phyloP scores from a whole-genome alignment of 2,888 invertebrate genomes.

The Entomobrya multifasciata region DNA sequence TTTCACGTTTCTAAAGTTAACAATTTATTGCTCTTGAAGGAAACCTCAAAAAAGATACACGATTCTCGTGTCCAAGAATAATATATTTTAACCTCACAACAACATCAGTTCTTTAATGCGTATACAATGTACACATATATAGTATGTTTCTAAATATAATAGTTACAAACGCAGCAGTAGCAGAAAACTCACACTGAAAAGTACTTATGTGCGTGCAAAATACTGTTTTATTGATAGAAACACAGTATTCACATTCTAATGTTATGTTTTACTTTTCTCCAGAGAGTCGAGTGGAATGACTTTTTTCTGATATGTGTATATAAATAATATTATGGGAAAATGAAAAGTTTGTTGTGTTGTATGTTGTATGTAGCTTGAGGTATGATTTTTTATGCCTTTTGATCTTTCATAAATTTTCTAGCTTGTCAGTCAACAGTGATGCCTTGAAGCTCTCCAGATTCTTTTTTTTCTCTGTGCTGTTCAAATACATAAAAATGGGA shows the following conservation, averaged over 20 bases:
- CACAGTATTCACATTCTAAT: no score
- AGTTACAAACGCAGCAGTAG: no score
- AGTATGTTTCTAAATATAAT: no score
- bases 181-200: no score
- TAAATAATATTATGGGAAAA: conserved; percentile 41
- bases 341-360: conserved; percentile 38
- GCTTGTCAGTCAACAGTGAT: conserved; percentile 52
- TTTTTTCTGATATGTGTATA: not conserved
- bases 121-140: not conserved
- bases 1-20: conserved; percentile 1
- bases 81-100: not conserved
- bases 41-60: not conserved
- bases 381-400: conserved; percentile 35
- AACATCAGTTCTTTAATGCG: no score
- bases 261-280: no score
- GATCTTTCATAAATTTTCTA: conserved; percentile 45
- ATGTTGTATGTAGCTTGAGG: conserved; percentile 29
- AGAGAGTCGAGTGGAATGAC: no score
- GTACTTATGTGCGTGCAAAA: conserved; percentile 3
- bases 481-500: conserved; percentile 29
- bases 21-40: conserved; percentile 45
- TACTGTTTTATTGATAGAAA: no score
- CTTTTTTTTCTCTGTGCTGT: not conserved
- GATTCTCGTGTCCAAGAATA: not conserved
- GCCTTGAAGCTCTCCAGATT: conserved; percentile 36